Base-by-base conservation (phyloP, 2,113 vertebrate species). In the Oxygymnocypris stewartii region DNA sequence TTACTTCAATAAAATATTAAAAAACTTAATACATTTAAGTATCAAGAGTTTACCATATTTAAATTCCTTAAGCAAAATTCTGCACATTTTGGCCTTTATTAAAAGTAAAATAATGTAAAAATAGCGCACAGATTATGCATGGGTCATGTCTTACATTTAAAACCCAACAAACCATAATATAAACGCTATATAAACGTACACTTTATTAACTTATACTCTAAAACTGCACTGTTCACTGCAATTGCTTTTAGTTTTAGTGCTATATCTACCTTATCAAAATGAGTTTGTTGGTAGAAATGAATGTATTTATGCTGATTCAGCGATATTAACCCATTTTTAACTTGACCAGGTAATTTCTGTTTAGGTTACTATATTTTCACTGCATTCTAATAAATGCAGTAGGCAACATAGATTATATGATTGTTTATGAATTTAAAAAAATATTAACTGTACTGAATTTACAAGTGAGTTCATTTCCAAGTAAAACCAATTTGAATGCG, bases 401-500 rank as follows among this genome's bases (percentile, higher is more conserved):
- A 42, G 23, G 23, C 73, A 75, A 14, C 12, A 75, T 14, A 47
- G 1, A 14, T 67, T 5, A 67, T 47, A 14, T 47, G n/a, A 44
- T 16, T 75, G 73, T 47, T 74, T 75, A 75, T 7, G 23, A 44
- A 75, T 44, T 31, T 25, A 28, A 76, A 76, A 59, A 25, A 76
- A 47, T 76, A 76, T 76, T 47, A 76, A 76, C 74, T 76, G 28
- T 16, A 57, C 76, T 20, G 76, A 25, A 76, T 76, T 76, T 35
- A 8, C 12, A 28, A 78, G 7, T 54, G 28, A 11, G 49, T 78
- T 78, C 2, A 20, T 49, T 54, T 78, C 76, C n/a, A 54, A 31
- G 49, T 78, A 78, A 54, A 31, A 49, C 7, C 5, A 25, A 49
- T 76, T 47, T 47, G 1, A 20, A 54, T 54, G n/a, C 47, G 20